Base-by-base conservation (phyloP, 2,888 invertebrate genomes). In the Lithosia quadra region DNA sequence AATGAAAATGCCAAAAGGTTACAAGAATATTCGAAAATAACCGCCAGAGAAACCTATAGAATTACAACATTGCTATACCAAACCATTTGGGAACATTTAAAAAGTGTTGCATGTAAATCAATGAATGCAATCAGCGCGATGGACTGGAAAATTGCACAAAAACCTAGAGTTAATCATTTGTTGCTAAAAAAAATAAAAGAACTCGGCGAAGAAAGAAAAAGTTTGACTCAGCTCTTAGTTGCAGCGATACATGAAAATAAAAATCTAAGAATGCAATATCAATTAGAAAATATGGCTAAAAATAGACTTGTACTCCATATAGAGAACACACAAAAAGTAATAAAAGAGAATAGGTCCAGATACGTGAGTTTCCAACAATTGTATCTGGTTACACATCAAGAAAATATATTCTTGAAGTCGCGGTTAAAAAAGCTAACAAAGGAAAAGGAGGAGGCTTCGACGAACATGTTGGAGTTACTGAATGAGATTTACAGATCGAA, bases 201-300 rank as follows among this genome's bases (percentile, higher is more conserved):
- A 73, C 75, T 91, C 7, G 82, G 77, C 8, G 88, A 90, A 67
- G 91, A 94, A 68, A 85, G 86, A 68, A 90, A 86, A 78, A 89
- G 86, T 59, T 78, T 94, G 59, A 86, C 86, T 0, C 85, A 88
- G 18, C 84, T 93, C 18, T 75, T 93, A 36, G 78, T 90, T 53
- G 79, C 89, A n/a, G 90, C 90, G 43, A 84, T 92, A 65, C 85
- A 86, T 21, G 92, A 93, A 79, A 93, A 93, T 72, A 92, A 91
- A 85, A 88, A 86, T 71, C 86, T 92, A 34, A 85, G 86, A 81
- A 84, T 85, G 80, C 87, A 87, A 69, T 91, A 86, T 76, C 88
- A 92, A 61, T 78, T 91, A 55, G 91, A 92, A 71, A 86, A 71
- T 2, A 80, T 89, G 82, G 88, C 91, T 0, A 93, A 90, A 83